Percentiles rank a stretch among this genome's conserved stretches.
phyloP scores from a whole-genome alignment of 2,113 vertebrate genomes.

The Xiphorhynchus elegans region DNA sequence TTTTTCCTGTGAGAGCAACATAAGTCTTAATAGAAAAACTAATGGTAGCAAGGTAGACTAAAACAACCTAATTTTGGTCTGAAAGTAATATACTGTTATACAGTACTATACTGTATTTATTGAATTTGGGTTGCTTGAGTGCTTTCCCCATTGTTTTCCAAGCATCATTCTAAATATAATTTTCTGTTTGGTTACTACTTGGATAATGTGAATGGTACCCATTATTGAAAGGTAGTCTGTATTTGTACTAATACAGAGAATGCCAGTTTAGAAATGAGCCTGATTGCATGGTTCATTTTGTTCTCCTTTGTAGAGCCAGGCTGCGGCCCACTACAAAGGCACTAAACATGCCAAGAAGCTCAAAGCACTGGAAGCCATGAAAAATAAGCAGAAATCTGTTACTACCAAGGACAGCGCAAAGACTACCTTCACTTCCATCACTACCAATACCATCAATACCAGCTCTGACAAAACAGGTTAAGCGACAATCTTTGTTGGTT shows the following conservation, averaged over 20 bases:
- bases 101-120: not conserved
- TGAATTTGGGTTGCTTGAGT: not conserved
- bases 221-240: slow-evolving; percentile 83
- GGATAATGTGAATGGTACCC: slow-evolving; percentile 72
- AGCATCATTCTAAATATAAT: slow-evolving; percentile 69
- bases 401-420: slow-evolving; percentile 87
- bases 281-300: slow-evolving; percentile 86
- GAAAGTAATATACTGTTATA: not conserved
- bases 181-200: slow-evolving; percentile 31
- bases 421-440: slow-evolving; percentile 86
- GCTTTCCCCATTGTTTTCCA: slow-evolving; percentile 13
- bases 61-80: not conserved
- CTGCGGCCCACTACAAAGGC: slow-evolving; percentile 99
- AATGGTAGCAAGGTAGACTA: not conserved
- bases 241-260: slow-evolving; percentile 82
- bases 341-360: slow-evolving; percentile 99
- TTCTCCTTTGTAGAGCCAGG: slow-evolving; percentile 95
- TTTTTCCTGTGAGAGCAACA: not conserved
- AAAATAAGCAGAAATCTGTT: slow-evolving; percentile 92
- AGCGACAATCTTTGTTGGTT: slow-evolving; percentile 75
- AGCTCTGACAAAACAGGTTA: slow-evolving; percentile 91
- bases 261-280: slow-evolving; percentile 82
- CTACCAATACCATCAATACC: slow-evolving; percentile 83
- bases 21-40: not conserved
- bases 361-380: slow-evolving; percentile 94